phyloP scores from a whole-genome alignment of 2,888 invertebrate genomes.

The Calliphora vomitoria region DNA sequence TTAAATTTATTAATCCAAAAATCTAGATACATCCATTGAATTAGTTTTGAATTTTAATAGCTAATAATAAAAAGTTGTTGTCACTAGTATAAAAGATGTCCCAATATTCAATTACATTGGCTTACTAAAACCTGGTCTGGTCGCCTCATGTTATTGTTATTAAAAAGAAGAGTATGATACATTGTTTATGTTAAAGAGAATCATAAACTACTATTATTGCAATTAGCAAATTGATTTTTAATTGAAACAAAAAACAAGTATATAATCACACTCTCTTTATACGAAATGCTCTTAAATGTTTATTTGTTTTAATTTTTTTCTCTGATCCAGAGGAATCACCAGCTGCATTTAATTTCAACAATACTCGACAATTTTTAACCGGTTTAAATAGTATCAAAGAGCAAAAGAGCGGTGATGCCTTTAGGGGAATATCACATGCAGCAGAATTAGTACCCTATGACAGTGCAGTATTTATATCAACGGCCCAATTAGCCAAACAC shows the following conservation, averaged over 20 bases:
- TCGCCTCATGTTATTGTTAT: not conserved
- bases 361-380: conserved; percentile 83
- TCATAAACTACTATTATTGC: conserved; percentile 32
- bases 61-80: too few relatives aligned
- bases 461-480: conserved; percentile 87
- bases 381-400: conserved; percentile 84
- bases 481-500: conserved; percentile 86
- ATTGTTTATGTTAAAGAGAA: conserved; percentile 10
- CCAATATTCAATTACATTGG: too few relatives aligned
- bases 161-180: conserved; percentile 1
- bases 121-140: not conserved
- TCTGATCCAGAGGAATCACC: conserved; percentile 78
- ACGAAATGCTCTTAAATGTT: conserved; percentile 11
- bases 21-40: too few relatives aligned
- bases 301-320: not conserved
- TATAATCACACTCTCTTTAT: not conserved
- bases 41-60: too few relatives aligned
- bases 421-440: conserved; percentile 87
- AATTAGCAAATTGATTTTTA: conserved; percentile 43
- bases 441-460: conserved; percentile 87
- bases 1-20: too few relatives aligned
- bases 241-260: not conserved
- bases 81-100: too few relatives aligned
- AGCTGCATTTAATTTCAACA: conserved; percentile 83
- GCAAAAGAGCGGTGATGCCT: conserved; percentile 85